A percentile compares a stretch with the other conserved stretches of the same genome.
Conservation (phyloP, 2,888 invertebrate species). For the Anthophora plumipes region DNA sequence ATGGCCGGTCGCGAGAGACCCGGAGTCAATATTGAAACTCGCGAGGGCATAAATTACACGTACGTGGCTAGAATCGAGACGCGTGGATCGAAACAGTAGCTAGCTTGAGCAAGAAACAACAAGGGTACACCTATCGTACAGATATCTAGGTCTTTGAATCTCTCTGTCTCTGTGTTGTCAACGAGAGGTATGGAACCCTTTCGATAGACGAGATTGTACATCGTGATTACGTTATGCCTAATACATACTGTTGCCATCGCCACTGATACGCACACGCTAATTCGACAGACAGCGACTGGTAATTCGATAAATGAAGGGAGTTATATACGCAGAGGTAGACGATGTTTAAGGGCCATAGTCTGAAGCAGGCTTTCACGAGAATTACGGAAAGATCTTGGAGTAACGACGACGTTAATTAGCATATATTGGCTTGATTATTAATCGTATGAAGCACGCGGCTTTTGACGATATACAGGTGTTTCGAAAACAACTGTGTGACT, state of each 20-base stretch:
- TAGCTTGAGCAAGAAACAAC: conserved; percentile 42
- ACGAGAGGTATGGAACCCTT: conserved; percentile 29
- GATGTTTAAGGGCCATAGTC: conserved; percentile 17
- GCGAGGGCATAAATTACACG: conserved; percentile 41
- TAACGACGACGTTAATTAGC: conserved; percentile 39
- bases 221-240: conserved; percentile 63
- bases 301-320: conserved; percentile 49
- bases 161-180: conserved; percentile 64
- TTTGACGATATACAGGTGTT: no score
- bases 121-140: neutral
- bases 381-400: conserved; percentile 38
- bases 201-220: conserved; percentile 63
- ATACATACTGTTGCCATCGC: conserved; percentile 58
- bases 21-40: conserved; percentile 36
- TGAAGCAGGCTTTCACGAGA: conserved; percentile 13
- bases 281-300: conserved; percentile 47
- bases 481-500: no score
- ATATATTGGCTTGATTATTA: conserved; percentile 21
- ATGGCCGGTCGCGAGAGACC: neutral
- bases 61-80: conserved; percentile 35
- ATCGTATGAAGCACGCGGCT: conserved; percentile 10
- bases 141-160: conserved; percentile 39
- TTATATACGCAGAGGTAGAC: neutral
- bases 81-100: neutral
- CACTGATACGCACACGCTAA: conserved; percentile 38